Evolutionary conservation across 2,113 vertebrate species (phyloP).

Genomic region (Nerophis ophidion): DNA sequence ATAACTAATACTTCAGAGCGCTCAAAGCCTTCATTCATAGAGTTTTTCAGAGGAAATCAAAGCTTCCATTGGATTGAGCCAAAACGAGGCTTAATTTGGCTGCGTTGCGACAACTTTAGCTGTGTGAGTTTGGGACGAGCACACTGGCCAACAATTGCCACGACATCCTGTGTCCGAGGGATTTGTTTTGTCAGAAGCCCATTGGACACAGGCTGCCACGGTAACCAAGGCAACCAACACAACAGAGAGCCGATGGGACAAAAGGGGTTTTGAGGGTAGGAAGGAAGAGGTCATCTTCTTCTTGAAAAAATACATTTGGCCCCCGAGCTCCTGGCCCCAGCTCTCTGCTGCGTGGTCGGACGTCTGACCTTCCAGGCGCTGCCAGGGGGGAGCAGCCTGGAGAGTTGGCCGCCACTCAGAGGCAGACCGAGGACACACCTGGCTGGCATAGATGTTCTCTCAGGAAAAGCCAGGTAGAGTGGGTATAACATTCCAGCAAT

Average conservation of each 20-base stretch:
- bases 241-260: slow-evolving; percentile 18
- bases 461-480: slow-evolving; percentile 51
- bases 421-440: slow-evolving; percentile 42
- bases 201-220: slow-evolving; percentile 28
- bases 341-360: slow-evolving; percentile 46
- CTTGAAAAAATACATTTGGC: slow-evolving; percentile 11
- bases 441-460: slow-evolving; percentile 44
- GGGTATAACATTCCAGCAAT: slow-evolving; percentile 53
- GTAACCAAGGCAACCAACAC: slow-evolving; percentile 42
- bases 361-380: slow-evolving; percentile 53
- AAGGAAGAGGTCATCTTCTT: slow-evolving; percentile 19
- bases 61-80: slow-evolving; percentile 4
- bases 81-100: slow-evolving; percentile 30
- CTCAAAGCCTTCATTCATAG: slow-evolving; percentile 17
- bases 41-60: slow-evolving; percentile 5
- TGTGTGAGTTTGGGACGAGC: slow-evolving; percentile 76
- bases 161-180: slow-evolving; percentile 34
- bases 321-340: slow-evolving; percentile 7
- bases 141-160: slow-evolving; percentile 46
- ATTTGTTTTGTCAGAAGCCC: slow-evolving; percentile 59
- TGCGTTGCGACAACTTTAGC: slow-evolving; percentile 48
- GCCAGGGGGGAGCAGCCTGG: slow-evolving; percentile 68
- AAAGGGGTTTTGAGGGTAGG: slow-evolving; percentile 12
- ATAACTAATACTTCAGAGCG: slow-evolving; percentile 33
- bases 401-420: slow-evolving; percentile 49